These are phyloP conservation scores for Acropora tenuis DNA, from an alignment of 64 coral and sea anemone genomes.

Conservation along the genomic window DNA sequence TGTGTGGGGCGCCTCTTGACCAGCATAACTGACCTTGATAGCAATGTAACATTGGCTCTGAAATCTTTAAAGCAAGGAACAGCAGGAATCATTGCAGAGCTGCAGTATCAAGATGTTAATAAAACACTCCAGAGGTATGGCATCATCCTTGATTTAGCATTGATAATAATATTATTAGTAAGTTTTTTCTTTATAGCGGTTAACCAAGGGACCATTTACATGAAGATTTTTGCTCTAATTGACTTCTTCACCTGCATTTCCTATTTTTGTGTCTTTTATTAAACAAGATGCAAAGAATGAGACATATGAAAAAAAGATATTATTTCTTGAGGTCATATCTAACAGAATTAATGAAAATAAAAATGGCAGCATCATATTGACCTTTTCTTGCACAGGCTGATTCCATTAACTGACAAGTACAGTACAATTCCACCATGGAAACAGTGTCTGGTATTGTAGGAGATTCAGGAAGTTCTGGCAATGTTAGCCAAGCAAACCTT, in stretches of 20 bases:
- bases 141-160: neutral
- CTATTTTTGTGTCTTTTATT: too few relatives aligned
- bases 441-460: constrained; percentile 36
- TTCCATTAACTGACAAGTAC: constrained; percentile 68
- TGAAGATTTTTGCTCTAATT: neutral
- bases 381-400: constrained; percentile 26
- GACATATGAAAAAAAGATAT: too few relatives aligned
- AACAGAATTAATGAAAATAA: neutral
- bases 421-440: constrained; percentile 64
- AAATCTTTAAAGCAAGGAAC: constrained; percentile 50
- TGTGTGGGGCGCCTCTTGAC: constrained; percentile 81
- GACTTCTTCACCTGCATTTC: too few relatives aligned
- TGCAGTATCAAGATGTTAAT: constrained; percentile 50
- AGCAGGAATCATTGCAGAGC: constrained; percentile 56
- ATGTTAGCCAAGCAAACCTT: neutral
- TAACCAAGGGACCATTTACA: neutral
- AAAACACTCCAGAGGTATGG: constrained; percentile 63
- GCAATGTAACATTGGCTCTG: constrained; percentile 68
- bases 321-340: neutral
- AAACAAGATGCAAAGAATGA: too few relatives aligned
- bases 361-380: neutral
- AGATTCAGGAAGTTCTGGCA: neutral
- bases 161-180: neutral
- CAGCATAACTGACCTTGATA: constrained; percentile 59
- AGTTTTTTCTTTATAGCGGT: too few relatives aligned